Conservation (phyloP, 2,888 invertebrate genomes). For the Microlaimidae sp. region DNA sequence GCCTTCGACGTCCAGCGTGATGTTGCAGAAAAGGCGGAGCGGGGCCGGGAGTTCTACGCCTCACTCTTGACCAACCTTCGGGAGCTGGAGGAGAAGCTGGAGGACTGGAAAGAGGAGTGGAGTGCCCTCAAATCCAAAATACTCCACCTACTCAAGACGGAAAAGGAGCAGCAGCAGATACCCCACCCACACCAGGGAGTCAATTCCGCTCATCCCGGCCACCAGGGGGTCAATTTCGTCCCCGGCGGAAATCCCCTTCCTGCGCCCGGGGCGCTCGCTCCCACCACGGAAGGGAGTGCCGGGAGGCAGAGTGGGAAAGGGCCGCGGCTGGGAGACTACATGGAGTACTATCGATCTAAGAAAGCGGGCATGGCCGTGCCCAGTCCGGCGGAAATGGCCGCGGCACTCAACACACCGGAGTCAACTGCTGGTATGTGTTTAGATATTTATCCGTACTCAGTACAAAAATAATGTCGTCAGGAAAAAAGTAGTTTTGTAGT, state of each 20-base stretch:
- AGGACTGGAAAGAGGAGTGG: neutral
- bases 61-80: constrained; percentile 59
- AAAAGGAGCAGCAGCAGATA: neutral
- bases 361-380: no score
- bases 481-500: no score
- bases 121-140: neutral
- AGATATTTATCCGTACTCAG: no score
- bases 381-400: no score
- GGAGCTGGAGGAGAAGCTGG: constrained; percentile 34
- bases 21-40: constrained; percentile 65
- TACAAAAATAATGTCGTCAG: no score
- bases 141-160: neutral
- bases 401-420: no score
- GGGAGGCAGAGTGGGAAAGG: constrained; percentile 30
- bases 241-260: no score
- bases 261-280: no score
- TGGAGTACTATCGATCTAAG: constrained; percentile 45
- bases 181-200: neutral
- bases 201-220: no score
- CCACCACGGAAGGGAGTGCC: neutral
- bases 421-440: no score
- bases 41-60: constrained; percentile 76
- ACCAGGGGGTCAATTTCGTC: no score
- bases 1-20: constrained; percentile 83
- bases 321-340: constrained; percentile 69